Evolutionary conservation across 2,113 vertebrate genomes (phyloP).

Genomic region (Sinocyclocheilus anshuiensis): DNA sequence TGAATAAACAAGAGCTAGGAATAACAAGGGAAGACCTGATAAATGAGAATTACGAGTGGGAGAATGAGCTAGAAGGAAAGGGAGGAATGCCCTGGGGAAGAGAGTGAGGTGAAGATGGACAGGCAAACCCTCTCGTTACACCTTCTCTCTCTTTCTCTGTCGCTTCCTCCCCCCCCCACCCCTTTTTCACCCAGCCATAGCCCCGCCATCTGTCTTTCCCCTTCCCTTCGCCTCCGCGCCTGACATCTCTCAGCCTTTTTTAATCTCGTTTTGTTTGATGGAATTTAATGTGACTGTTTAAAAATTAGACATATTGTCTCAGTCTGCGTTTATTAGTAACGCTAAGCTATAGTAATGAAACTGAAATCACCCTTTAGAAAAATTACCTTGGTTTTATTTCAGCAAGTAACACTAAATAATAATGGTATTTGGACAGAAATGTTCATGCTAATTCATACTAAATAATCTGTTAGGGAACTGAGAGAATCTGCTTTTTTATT

Average conservation of each 20-base stretch:
- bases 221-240: slow-evolving; percentile 31
- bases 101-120: slow-evolving; percentile 49
- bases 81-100: slow-evolving; percentile 51
- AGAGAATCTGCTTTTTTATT: background rate
- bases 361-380: slow-evolving; percentile 1
- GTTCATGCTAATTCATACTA: background rate
- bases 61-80: slow-evolving; percentile 23
- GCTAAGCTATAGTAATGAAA: slow-evolving; percentile 7
- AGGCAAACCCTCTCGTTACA: slow-evolving; percentile 49
- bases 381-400: background rate
- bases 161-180: slow-evolving; percentile 30
- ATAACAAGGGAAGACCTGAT: slow-evolving; percentile 30
- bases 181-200: slow-evolving; percentile 72
- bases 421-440: background rate
- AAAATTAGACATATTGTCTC: slow-evolving; percentile 27
- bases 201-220: slow-evolving; percentile 71
- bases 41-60: slow-evolving; percentile 38
- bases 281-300: slow-evolving; percentile 51
- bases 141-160: slow-evolving; percentile 25
- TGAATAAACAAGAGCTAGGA: slow-evolving; percentile 40
- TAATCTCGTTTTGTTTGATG: slow-evolving; percentile 47
- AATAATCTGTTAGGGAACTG: background rate
- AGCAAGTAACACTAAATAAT: background rate
- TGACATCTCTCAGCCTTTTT: slow-evolving; percentile 34
- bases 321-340: slow-evolving; percentile 11